A percentile compares a stretch with the other conserved stretches of the same genome.
phyloP scores from a whole-genome alignment of 2,797 vertebrate genomes.

The Tauraco hartlaubi region DNA sequence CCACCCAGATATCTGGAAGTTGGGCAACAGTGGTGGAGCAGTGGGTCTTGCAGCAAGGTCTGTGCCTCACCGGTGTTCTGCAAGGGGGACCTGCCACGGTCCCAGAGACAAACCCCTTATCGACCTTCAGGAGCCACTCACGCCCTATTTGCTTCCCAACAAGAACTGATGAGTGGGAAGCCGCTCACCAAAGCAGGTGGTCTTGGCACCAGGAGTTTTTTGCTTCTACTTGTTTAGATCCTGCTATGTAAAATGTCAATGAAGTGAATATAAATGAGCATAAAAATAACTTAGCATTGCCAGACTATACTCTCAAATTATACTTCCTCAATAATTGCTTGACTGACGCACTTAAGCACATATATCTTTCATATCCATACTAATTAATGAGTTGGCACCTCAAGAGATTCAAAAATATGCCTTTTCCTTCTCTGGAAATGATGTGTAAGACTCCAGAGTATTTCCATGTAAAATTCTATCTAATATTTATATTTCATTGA shows the following conservation, averaged over 20 bases:
- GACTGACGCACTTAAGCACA: background rate
- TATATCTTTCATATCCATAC: slow-evolving; percentile 2
- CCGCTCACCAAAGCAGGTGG: background rate
- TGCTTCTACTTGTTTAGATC: slow-evolving; percentile 2
- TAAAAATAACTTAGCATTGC: slow-evolving; percentile 16
- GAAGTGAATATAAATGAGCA: slow-evolving; percentile 34
- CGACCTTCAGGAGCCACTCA: background rate
- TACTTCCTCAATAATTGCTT: slow-evolving; percentile 34
- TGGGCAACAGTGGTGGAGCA: background rate
- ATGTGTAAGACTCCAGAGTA: slow-evolving; percentile 17
- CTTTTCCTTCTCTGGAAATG: slow-evolving; percentile 31
- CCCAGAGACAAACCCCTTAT: background rate
- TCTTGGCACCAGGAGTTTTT: background rate
- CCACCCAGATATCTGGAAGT: fast-evolving
- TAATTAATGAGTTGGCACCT: slow-evolving; percentile 55
- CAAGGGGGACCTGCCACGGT: fast-evolving
- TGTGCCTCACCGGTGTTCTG: background rate
- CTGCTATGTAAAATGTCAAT: slow-evolving; percentile 15
- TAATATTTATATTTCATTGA: slow-evolving; percentile 58
- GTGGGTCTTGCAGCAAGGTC: background rate
- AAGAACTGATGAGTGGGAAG: background rate
- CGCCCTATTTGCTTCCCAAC: background rate
- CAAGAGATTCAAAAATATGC: slow-evolving; percentile 13
- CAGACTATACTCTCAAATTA: slow-evolving; percentile 25
- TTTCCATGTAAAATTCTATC: slow-evolving; percentile 19